These are phyloP conservation scores for Ctena decussata DNA, from an alignment of 2,888 invertebrate species.

Conservation along the genomic window DNA sequence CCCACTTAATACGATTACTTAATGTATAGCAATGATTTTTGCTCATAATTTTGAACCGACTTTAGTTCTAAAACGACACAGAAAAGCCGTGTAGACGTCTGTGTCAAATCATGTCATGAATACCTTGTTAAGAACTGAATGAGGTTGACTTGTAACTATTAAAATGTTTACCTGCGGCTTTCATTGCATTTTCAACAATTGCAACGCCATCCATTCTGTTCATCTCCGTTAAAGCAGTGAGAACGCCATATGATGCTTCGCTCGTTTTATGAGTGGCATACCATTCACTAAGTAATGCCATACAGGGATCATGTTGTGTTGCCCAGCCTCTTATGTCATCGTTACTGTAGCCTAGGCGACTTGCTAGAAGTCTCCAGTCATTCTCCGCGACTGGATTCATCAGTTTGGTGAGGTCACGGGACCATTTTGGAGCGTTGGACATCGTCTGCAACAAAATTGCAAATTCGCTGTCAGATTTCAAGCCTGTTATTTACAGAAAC, in stretches of 20 bases:
- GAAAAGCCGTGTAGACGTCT: no score
- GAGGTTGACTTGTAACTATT: no score
- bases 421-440: conserved; percentile 84
- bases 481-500: not conserved
- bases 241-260: conserved; percentile 80
- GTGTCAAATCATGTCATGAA: no score
- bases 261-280: conserved; percentile 84
- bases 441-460: conserved; percentile 77
- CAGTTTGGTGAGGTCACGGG: conserved; percentile 82
- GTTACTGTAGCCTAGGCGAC: conserved; percentile 82
- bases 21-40: no score
- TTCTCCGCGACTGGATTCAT: conserved; percentile 79
- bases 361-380: conserved; percentile 84
- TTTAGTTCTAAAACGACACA: no score
- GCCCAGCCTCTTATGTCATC: conserved; percentile 85
- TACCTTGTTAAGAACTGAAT: no score
- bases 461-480: no score
- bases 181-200: conserved; percentile 84
- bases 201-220: conserved; percentile 80
- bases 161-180: conserved; percentile 78
- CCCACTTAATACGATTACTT: no score
- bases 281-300: conserved; percentile 85
- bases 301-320: conserved; percentile 83
- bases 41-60: no score
- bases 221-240: conserved; percentile 82